Evolutionary conservation across 2,797 vertebrate genomes (phyloP), one percentile per base, ranked within the genome.

Genomic region (Corythornis leucogaster): DNA sequence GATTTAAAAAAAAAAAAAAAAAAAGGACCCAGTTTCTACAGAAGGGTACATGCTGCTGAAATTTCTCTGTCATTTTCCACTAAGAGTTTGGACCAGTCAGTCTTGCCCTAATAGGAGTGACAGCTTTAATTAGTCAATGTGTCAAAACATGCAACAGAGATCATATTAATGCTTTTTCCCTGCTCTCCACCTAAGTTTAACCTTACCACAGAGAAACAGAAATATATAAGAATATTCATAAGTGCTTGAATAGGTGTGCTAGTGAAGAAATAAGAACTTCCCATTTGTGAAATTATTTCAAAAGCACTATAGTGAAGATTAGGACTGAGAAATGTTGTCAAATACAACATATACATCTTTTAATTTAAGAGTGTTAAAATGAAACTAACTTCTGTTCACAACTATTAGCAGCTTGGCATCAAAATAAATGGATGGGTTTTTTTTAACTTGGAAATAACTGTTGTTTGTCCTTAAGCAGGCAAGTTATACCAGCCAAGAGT

Each of bases 401-500:
- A 4, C 12, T 12, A 1, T 15, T 25, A 67, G 7, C 53, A 46
- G 6, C 12, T 81, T 40, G 30, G 12, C 35, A 40, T 33, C 21
- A 12, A 67, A 76, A 13, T 2, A 13, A 22, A 38, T 20, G 15
- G 11, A 5, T 40, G 38, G 38, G 3, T 67, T 71, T 87, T 71
- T 89, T 80, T 53, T 50, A 22, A 14, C 17, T 0, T 2, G 8
- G 26, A 15, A n/a, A 4, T 69, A 74, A 59, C 67, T 46, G 8
- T 42, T 92, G 26, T 40, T 83, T 80, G 68, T 70, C 68, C 0
- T 75, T 68, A 50, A 59, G 4, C 98, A 99, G 99, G 95, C 99
- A 99, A 55, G 92, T 96, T 4, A 62, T 98, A 8, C 98, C 98
- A 7, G 97, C 98, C 28, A 99, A 99, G 97, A 99, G 98, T 87